Evolutionary conservation across 1,140 invertebrate species (phyloP).

Genomic region (Lepidurus apus): DNA sequence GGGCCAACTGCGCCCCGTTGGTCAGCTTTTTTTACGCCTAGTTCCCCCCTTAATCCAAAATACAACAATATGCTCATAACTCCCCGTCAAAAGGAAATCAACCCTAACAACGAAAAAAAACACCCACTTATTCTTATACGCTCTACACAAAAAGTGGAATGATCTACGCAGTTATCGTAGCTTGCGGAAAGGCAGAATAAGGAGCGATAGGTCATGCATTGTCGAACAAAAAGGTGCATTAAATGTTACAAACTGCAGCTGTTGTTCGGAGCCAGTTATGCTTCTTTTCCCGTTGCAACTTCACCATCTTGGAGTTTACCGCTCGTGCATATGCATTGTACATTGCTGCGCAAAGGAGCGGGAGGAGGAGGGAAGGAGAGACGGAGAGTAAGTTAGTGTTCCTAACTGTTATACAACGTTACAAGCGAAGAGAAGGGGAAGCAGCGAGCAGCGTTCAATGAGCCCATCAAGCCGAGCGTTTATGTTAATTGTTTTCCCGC

Average conservation of each 20-base stretch:
- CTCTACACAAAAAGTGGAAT: no score
- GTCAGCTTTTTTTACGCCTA: no score
- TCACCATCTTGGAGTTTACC: not conserved
- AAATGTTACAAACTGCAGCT: not conserved
- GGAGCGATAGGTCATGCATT: not conserved
- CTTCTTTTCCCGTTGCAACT: not conserved
- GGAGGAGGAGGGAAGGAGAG: not conserved
- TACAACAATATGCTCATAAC: no score
- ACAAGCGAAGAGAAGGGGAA: not conserved
- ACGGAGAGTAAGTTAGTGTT: not conserved
- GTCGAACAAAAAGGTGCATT: not conserved
- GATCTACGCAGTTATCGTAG: no score
- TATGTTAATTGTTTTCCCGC: constrained; percentile 22
- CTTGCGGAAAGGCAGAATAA: not conserved
- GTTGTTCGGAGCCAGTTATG: not conserved
- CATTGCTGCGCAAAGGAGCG: not conserved
- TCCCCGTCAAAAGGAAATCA: no score
- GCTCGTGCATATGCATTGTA: constrained; percentile 2
- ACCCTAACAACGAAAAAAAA: no score
- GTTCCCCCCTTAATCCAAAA: no score
- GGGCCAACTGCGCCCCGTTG: no score
- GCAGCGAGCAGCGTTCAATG: constrained; percentile 13
- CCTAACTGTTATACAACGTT: constrained; percentile 7
- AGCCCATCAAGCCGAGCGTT: constrained; percentile 20
- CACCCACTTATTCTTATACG: no score